A percentile compares a stretch with the other conserved stretches of the same genome.
phyloP scores from a whole-genome alignment of 2,888 invertebrate species.

The Sphecodes monilicornis region DNA sequence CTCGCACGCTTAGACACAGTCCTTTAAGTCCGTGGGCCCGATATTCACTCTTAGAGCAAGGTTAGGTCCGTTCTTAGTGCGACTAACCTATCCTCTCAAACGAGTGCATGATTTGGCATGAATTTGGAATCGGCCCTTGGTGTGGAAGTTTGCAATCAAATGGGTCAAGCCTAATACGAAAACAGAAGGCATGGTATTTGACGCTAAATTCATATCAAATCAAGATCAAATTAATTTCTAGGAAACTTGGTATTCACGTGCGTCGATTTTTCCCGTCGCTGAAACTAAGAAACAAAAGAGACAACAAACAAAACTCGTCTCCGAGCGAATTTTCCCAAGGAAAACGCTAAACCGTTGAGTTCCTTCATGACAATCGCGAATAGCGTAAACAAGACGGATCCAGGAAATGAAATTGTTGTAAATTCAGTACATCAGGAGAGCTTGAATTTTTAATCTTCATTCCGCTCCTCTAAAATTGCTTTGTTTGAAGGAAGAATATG shows the following conservation, averaged over 20 bases:
- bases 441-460: not conserved
- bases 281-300: not conserved
- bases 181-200: too few relatives aligned
- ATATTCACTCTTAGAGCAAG: too few relatives aligned
- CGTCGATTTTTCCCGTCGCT: not conserved
- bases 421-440: not conserved
- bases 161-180: too few relatives aligned
- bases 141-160: too few relatives aligned
- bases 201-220: too few relatives aligned
- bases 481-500: constrained; percentile 15
- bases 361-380: not conserved
- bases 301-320: not conserved
- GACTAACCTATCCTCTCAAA: too few relatives aligned
- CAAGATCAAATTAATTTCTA: too few relatives aligned
- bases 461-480: not conserved
- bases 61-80: too few relatives aligned
- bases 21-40: too few relatives aligned
- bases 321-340: not conserved
- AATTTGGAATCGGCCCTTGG: too few relatives aligned
- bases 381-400: not conserved
- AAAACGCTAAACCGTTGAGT: not conserved
- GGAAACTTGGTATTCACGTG: not conserved
- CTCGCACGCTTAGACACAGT: too few relatives aligned
- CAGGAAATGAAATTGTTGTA: not conserved
- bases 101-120: too few relatives aligned